Percentiles rank a stretch among this genome's conserved stretches.
phyloP scores from a whole-genome alignment of 2,888 invertebrate species.

The Mimumesa dahlbomi region DNA sequence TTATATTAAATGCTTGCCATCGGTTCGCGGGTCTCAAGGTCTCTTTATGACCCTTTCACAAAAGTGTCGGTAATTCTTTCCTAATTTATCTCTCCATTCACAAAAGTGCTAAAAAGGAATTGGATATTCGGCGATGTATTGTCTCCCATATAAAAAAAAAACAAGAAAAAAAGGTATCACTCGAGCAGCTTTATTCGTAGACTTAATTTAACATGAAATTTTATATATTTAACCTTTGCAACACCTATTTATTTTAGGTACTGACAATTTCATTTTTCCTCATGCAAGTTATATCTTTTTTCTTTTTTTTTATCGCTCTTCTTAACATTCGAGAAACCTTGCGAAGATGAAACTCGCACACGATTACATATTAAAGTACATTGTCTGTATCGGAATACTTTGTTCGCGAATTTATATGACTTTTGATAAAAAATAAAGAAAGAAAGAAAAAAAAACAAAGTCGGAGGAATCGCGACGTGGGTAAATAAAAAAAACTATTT shows the following conservation, averaged over 20 bases:
- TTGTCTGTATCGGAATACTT: too few species aligned
- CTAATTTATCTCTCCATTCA: constrained; percentile 32
- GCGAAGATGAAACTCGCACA: background rate
- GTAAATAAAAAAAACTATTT: background rate
- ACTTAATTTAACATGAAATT: constrained; percentile 25
- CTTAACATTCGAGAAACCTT: background rate
- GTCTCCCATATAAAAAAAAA: constrained; percentile 29
- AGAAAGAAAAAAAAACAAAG: background rate
- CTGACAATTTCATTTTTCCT: too few species aligned
- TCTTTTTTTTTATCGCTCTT: background rate
- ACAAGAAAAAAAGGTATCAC: too few species aligned
- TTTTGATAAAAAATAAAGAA: too few species aligned
- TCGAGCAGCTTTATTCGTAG: constrained; percentile 2
- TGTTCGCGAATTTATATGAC: too few species aligned
- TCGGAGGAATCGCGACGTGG: constrained; percentile 1
- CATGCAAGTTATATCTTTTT: background rate
- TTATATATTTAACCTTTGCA: constrained; percentile 20
- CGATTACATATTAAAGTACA: too few species aligned
- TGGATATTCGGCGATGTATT: constrained; percentile 43
- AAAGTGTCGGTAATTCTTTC: constrained; percentile 2
- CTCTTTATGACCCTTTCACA: constrained; percentile 8
- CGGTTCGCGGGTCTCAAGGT: constrained; percentile 4
- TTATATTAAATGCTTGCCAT: constrained; percentile 29
- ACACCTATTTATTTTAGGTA: too few species aligned
- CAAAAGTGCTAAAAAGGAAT: constrained; percentile 55